phyloP scores from a whole-genome alignment of 2,888 invertebrate species.

The Rhorus exstirpatorius region DNA sequence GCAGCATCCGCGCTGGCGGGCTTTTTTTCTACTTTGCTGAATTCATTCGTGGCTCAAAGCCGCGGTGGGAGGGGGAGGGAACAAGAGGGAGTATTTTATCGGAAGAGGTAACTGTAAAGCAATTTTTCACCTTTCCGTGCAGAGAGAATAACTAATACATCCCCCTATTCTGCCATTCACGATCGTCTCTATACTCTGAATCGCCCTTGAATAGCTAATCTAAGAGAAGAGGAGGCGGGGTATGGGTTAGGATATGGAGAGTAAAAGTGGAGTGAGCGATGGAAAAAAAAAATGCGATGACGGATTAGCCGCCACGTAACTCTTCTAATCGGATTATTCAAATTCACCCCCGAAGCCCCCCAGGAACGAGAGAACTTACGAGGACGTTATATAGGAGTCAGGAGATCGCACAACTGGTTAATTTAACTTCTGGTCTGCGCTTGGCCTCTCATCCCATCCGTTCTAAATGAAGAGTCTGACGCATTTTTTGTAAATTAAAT shows the following conservation, averaged over 20 bases:
- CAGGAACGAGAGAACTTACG: slow-evolving; percentile 35
- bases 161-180: slow-evolving; percentile 39
- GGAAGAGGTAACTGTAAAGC: slow-evolving; percentile 52
- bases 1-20: background rate
- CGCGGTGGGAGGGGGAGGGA: background rate
- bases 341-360: slow-evolving; percentile 60
- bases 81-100: slow-evolving; percentile 1
- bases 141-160: slow-evolving; percentile 1
- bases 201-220: slow-evolving; percentile 60
- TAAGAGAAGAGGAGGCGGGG: slow-evolving; percentile 12
- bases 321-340: slow-evolving; percentile 76
- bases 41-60: slow-evolving; percentile 46
- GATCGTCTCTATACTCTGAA: slow-evolving; percentile 23
- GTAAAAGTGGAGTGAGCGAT: slow-evolving; percentile 54
- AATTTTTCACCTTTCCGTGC: slow-evolving; percentile 43
- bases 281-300: slow-evolving; percentile 63
- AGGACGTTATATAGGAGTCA: slow-evolving; percentile 57
- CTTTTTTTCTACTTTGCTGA: slow-evolving; percentile 26
- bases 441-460: slow-evolving; percentile 50
- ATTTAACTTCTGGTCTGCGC: slow-evolving; percentile 64
- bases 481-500: slow-evolving; percentile 44
- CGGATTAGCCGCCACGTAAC: slow-evolving; percentile 71
- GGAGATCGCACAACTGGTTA: slow-evolving; percentile 61
- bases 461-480: slow-evolving; percentile 55
- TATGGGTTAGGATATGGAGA: background rate